Evolutionary conservation across 1,140 invertebrate genomes (phyloP).

Genomic region (Dysdera silvatica): DNA sequence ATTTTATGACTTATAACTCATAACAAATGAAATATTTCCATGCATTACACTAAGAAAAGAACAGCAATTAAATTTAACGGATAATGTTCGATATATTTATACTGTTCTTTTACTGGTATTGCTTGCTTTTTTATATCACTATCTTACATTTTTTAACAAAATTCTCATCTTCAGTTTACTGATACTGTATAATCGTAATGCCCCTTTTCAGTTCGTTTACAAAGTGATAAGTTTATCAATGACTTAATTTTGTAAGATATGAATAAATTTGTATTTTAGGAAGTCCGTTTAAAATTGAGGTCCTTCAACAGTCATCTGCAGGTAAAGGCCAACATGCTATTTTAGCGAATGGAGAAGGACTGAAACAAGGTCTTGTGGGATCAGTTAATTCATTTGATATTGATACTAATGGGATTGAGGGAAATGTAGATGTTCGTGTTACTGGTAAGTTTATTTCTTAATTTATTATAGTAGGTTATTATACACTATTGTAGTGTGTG

Average conservation of each 20-base stretch:
- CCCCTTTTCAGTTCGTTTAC: no score
- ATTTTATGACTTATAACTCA: no score
- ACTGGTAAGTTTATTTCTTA: constrained; percentile 40
- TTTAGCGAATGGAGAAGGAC: constrained; percentile 47
- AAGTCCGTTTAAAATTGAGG: constrained; percentile 72
- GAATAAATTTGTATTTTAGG: constrained; percentile 48
- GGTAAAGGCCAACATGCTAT: constrained; percentile 32
- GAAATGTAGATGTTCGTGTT: constrained; percentile 47
- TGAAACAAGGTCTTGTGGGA: constrained; percentile 52
- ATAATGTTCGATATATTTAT: no score
- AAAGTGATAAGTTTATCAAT: no score
- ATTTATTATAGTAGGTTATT: no score
- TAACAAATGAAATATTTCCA: no score
- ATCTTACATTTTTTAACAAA: not conserved
- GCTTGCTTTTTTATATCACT: not conserved
- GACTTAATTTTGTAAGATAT: not conserved
- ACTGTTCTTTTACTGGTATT: not conserved
- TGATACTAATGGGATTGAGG: constrained; percentile 47
- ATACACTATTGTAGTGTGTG: no score
- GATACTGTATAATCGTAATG: no score
- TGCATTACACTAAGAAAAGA: no score
- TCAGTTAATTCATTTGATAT: constrained; percentile 54
- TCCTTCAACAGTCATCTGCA: constrained; percentile 39
- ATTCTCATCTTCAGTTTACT: no score
- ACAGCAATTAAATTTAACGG: no score